These are phyloP conservation scores for Gallinago media DNA, from an alignment of 2,113 vertebrate species.

Conservation along the genomic window DNA sequence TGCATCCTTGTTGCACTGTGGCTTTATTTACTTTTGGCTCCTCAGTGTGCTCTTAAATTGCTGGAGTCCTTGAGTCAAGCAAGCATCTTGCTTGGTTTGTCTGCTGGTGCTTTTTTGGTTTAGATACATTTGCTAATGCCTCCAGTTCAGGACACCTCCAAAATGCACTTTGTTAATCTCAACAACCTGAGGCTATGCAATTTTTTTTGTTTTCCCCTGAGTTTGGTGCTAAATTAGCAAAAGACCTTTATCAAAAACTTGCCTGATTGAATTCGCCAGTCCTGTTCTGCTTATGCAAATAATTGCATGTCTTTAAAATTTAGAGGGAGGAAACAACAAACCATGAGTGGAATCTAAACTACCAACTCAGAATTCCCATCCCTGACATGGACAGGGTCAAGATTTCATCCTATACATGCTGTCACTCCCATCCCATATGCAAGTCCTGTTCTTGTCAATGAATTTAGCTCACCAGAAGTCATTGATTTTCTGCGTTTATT, in stretches of 20 bases:
- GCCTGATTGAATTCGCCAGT: constrained; percentile 16
- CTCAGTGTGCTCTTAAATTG: background rate
- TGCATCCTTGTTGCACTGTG: background rate
- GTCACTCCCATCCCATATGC: background rate
- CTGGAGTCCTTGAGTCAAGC: background rate
- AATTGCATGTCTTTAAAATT: constrained; percentile 6
- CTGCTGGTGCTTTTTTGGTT: constrained; percentile 1
- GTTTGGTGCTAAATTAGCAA: constrained; percentile 3
- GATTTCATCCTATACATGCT: background rate
- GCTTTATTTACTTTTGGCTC: background rate
- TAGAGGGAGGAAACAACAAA: background rate
- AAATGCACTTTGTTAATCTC: constrained; percentile 17
- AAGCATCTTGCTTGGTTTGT: background rate
- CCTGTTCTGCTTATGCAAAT: background rate
- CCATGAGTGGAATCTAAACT: constrained; percentile 19
- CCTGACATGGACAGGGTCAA: background rate
- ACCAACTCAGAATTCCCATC: background rate
- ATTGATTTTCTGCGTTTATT: constrained; percentile 31
- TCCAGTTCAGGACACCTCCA: background rate
- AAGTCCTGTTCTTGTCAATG: background rate
- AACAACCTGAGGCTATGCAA: background rate
- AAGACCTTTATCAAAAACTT: constrained; percentile 30
- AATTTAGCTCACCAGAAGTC: constrained; percentile 8
- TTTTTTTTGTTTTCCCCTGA: background rate
- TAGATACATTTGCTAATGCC: constrained; percentile 6